These are phyloP conservation scores for Macaca nemestrina DNA, from an alignment of 2,113 vertebrate species.

Conservation along the genomic window DNA sequence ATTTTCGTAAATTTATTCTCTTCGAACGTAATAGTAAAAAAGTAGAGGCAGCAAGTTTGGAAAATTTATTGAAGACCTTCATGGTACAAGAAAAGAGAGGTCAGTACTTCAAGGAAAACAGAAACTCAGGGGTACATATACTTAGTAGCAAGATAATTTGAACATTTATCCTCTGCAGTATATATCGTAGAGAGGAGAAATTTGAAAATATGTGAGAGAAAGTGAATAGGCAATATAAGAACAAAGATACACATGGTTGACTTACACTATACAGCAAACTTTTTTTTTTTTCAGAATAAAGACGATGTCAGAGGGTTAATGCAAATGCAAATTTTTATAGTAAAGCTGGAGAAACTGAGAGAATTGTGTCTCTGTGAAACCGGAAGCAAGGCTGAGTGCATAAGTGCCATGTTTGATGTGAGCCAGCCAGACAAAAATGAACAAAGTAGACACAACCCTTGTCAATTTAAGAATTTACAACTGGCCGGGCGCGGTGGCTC, in stretches of 20 bases:
- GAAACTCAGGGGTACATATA: not conserved
- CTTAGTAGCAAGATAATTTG: not conserved
- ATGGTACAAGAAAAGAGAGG: not conserved
- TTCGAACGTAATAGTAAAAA: not conserved
- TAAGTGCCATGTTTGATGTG: not conserved
- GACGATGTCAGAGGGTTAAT: not conserved
- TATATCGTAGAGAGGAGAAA: not conserved
- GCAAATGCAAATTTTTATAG: not conserved
- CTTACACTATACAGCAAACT: not conserved
- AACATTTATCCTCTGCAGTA: not conserved
- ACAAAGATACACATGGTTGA: not conserved
- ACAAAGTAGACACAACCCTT: not conserved
- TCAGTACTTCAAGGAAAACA: not conserved
- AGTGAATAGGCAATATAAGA: not conserved
- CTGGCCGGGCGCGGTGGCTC: no score
- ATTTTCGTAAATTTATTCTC: not conserved
- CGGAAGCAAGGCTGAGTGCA: not conserved
- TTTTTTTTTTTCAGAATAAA: constrained; percentile 5
- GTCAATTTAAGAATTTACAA: not conserved
- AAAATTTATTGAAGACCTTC: not conserved
- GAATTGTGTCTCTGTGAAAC: not conserved
- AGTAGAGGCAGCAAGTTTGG: not conserved
- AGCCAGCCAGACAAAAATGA: not conserved
- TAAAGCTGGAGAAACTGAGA: not conserved
- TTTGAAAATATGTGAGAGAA: not conserved